A percentile compares a stretch with the other conserved stretches of the same genome.
These are phyloP conservation scores for Tetragonula clypearis DNA, from an alignment of 1,140 invertebrate genomes.

Conservation along the genomic window DNA sequence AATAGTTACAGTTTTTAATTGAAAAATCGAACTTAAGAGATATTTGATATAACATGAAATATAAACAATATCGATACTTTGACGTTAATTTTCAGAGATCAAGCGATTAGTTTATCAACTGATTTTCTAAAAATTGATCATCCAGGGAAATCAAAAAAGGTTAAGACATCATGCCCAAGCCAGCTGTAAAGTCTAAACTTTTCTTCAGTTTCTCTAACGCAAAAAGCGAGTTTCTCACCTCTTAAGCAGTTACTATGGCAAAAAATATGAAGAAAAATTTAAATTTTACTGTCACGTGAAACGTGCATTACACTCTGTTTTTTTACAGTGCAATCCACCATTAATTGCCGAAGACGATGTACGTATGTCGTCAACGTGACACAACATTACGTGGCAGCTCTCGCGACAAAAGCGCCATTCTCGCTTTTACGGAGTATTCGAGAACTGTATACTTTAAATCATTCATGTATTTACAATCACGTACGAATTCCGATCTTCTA, in stretches of 20 bases:
- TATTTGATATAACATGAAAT: neutral
- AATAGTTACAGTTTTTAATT: neutral
- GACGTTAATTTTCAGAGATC: neutral
- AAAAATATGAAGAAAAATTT: conserved; percentile 47
- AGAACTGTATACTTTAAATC: too few species aligned
- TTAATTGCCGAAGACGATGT: conserved; percentile 60
- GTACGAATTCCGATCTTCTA: too few species aligned
- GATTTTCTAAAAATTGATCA: conserved; percentile 12
- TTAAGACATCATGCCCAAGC: conserved; percentile 73
- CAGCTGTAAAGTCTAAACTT: conserved; percentile 24
- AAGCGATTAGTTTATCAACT: neutral
- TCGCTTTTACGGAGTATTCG: neutral
- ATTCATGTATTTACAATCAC: too few species aligned
- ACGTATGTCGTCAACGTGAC: conserved; percentile 72
- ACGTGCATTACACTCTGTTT: conserved; percentile 67
- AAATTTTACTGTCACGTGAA: conserved; percentile 60
- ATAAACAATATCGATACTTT: neutral
- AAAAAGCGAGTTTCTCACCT: conserved; percentile 16
- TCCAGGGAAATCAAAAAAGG: conserved; percentile 61
- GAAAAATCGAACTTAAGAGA: neutral
- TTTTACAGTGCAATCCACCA: conserved; percentile 65
- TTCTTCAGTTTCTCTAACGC: neutral
- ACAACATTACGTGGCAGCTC: conserved; percentile 80
- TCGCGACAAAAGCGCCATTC: conserved; percentile 69
- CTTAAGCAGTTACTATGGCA: conserved; percentile 26